Base-by-base conservation (phyloP, 92 coral and sea anemone genomes). In the Parazoanthus darwini region DNA sequence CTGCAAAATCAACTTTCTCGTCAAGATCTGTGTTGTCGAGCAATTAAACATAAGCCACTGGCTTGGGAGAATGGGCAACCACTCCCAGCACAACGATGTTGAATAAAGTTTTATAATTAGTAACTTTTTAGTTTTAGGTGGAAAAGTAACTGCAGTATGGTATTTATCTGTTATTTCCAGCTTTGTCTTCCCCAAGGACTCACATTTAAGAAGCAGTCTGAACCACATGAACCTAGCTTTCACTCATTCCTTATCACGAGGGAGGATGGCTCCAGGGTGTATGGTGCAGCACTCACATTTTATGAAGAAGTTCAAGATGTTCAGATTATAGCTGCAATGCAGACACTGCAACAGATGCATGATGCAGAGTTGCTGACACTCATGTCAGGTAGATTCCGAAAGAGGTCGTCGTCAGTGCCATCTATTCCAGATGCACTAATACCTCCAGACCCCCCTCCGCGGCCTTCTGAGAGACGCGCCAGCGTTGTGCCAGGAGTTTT, bases 241-340 rank as follows among this genome's bases (percentile, higher is more conserved):
- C 99, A 97, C 78, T 94, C 99, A 38, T 97, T 97, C 38, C 93
- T 97, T 5, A 97, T 97, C 88, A 97, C 99, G 6, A 92, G 99
- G 35, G 99, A 97, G 63, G 99, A 97, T 91, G 99, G 99, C 74
- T 88, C 98, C 16, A 93, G 99, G 70, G 91, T 94, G 65, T 92
- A 97, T 76, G 99, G 99, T 68, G 94, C 95, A 43, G 94, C 98
- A 0, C 92, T 97, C 11, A 95, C 94, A 2, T 92, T 97, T 90
- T 97, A 90, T 82, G 99, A 97, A 79, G 88, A 88, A 10, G 99
- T 97, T 50, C 89, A 88, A 44, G 98, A 97, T 73, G 51, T 82
- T 38, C 94, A 95, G 89, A 97, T 97, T 71, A 89, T 96, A 81
- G 82, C 59, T 15, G 99, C 99, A 15, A 95, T 97, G 99, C 96